Base-by-base conservation (phyloP, 2,797 vertebrate genomes). In the Chaetophractus vellerosus region DNA sequence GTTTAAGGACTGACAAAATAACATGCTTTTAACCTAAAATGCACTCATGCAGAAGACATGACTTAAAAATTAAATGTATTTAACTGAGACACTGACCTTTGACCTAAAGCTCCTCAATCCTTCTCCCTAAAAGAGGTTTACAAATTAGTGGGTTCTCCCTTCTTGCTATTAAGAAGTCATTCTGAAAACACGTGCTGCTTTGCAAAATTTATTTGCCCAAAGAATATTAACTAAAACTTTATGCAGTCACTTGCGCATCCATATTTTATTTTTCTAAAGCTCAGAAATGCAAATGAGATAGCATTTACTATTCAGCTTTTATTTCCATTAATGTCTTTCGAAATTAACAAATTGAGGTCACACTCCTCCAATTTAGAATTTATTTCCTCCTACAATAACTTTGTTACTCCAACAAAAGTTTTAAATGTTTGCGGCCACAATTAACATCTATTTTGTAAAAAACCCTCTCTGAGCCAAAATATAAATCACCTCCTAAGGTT, bases 261-360 rank as follows among this genome's bases (percentile, higher is more conserved):
- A 1, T 64, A 81, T 14, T 84, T 79, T 57, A 41, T 76, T 91
- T 78, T 86, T 55, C 92, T 48, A 91, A 95, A 61, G 57, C 78
- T 61, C 66, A 85, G 66, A 82, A 93, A 92, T 55, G 66, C 38
- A 80, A 86, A 89, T 38, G 38, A 83, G 36, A 52, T 24, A 91
- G 19, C 38, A 50, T 66, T 68, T 52, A 26, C 28, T 79, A 88
- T 52, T 82, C 50, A 14, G 31, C 11, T 59, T 91, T 66, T 48
- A 88, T 82, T 94, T 94, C 66, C 48, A 72, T 31, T n/a, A 66
- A 15, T 48, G n/a, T 55, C 41, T 88, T 28, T 26, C 36, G n/a
- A 93, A 91, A 95, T 86, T 61, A 93, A 83, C 78, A 85, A 69
- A 88, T 11, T 88, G 45, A 72, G 90, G 36, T 63, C 18, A 71